Conservation (phyloP, 2,888 invertebrate genomes). For the Noctua comes region DNA sequence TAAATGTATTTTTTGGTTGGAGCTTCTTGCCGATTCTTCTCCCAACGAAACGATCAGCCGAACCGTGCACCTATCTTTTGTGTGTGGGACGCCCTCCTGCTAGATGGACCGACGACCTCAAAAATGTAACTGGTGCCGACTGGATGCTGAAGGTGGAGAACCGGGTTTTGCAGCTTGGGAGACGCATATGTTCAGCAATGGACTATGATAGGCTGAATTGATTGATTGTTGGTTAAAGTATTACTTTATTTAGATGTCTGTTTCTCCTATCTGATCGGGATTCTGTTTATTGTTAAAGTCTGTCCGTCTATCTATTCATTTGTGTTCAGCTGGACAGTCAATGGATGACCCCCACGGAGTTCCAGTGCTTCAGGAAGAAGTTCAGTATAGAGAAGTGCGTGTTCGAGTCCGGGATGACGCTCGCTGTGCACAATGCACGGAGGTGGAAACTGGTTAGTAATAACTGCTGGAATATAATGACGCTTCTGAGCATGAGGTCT, state of each 20-base stretch:
- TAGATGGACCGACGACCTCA: no score
- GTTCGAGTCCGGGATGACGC: constrained; percentile 30
- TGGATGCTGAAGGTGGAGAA: neutral
- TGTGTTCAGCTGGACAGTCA: constrained; percentile 19
- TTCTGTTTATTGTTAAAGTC: neutral
- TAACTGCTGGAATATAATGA: neutral
- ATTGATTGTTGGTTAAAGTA: no score
- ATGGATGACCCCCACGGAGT: constrained; percentile 23
- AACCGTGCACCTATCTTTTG: neutral
- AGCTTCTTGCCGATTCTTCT: neutral
- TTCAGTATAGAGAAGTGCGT: constrained; percentile 13
- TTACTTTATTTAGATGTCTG: neutral
- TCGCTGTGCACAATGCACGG: constrained; percentile 1
- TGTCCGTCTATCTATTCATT: neutral
- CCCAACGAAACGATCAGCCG: neutral
- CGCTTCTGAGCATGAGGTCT: neutral
- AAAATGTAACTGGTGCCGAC: neutral
- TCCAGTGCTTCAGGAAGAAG: constrained; percentile 17
- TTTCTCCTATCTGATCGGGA: neutral
- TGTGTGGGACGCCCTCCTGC: no score
- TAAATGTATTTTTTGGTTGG: no score
- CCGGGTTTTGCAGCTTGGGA: neutral
- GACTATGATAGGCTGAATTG: neutral
- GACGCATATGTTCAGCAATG: neutral
- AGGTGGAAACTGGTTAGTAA: constrained; percentile 30